These are phyloP conservation scores for Xestia xanthographa DNA, from an alignment of 2,888 invertebrate genomes.

Conservation along the genomic window DNA sequence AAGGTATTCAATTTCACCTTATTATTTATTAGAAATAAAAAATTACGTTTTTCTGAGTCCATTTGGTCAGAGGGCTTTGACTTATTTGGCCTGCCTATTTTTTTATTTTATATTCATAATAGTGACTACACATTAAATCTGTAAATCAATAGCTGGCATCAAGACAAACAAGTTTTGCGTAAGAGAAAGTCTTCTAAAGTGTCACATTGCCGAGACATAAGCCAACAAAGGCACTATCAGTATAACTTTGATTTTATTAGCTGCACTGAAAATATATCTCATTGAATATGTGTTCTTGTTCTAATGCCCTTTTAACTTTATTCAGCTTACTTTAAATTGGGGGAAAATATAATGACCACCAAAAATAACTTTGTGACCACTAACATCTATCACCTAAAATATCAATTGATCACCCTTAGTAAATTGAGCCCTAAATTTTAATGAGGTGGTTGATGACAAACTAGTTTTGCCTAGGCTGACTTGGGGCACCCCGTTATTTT, in stretches of 20 bases:
- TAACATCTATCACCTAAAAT: too few relatives aligned
- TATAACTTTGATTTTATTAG: neutral
- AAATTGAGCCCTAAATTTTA: too few relatives aligned
- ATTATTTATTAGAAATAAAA: too few relatives aligned
- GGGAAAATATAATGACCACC: too few relatives aligned
- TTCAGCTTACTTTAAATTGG: neutral
- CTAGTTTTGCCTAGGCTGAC: too few relatives aligned
- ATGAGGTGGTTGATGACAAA: too few relatives aligned
- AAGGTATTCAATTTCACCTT: conserved; percentile 27
- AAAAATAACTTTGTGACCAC: too few relatives aligned
- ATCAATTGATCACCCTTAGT: too few relatives aligned
- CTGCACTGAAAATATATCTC: neutral
- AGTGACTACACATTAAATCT: neutral
- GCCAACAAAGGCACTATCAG: neutral
- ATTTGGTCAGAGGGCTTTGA: neutral
- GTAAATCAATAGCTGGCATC: neutral
- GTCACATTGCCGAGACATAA: neutral
- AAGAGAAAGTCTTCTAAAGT: neutral
- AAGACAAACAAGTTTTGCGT: neutral
- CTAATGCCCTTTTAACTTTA: conserved; percentile 1
- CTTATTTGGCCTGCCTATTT: neutral
- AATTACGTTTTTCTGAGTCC: neutral
- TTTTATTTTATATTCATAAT: neutral
- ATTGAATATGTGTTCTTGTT: neutral
- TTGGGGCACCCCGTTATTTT: too few relatives aligned